Evolutionary conservation across 2,113 vertebrate species (phyloP), one percentile per base, ranked within the genome.

Genomic region (Notarius quadriscutis): DNA sequence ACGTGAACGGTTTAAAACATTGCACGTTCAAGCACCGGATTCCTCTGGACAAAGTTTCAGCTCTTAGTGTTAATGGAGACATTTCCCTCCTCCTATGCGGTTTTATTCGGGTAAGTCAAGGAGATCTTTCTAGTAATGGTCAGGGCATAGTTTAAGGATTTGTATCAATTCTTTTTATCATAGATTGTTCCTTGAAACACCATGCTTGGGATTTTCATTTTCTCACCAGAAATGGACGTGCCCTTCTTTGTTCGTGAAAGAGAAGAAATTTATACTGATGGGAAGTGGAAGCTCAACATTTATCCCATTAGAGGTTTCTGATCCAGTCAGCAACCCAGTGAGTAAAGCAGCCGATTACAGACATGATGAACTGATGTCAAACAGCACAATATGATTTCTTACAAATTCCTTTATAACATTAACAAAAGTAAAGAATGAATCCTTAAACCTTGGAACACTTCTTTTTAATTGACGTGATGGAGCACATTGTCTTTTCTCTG

Each of bases 321-420:
- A 81, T 6, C 34, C 57, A 48, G 15, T 81, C 20, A 63, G 2
- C 2, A 63, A 81, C 20, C 80, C 80, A 2, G 80, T 81, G 48
- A 62, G 80, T 81, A 25, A 57, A 30, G 9, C n/a, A 51, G 6
- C 14, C 53, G 22, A 34, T 34, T 34, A 34, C 34, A 1, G 34
- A 34, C 34, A 34, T 34, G 34, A 27, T 11, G 71, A 75, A 7
- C 9, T 50, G 4, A 3, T 20, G 1, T 57, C 25, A 10, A 48
- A 50, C 8, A 10, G 22, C 3, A 11, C 8, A 22, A 9, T 2
- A 15, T 48, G 22, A 12, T 11, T 7, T 55, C 34, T 55, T 53
- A 11, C 12, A 12, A 9, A n/a, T 89, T 89, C 88, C 88, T 83
- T 72, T 4, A 34, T n/a, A n/a, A n/a, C n/a, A n/a, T n/a, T 41